phyloP scores from a whole-genome alignment of 2,888 invertebrate genomes.

The Aporophyla lueneburgensis region DNA sequence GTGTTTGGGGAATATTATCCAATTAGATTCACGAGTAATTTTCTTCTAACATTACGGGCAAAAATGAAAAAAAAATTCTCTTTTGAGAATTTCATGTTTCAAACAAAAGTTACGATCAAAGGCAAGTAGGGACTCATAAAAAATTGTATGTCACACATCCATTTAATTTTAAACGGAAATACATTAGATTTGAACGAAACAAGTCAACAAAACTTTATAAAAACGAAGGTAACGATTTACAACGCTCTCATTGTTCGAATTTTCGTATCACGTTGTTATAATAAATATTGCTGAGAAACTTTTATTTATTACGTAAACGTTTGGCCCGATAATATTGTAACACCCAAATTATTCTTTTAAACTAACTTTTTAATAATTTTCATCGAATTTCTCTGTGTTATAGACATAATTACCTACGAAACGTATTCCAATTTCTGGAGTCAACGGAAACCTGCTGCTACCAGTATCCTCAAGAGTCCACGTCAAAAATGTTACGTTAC shows the following conservation, averaged over 20 bases:
- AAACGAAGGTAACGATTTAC: not conserved
- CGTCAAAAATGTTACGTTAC: not conserved
- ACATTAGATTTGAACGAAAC: too few relatives aligned
- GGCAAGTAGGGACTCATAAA: too few relatives aligned
- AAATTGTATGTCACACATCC: too few relatives aligned
- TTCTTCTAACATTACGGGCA: too few relatives aligned
- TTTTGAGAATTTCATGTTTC: too few relatives aligned
- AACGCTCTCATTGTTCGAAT: constrained; percentile 9
- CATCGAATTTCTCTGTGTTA: not conserved
- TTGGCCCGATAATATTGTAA: not conserved
- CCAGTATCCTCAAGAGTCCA: not conserved
- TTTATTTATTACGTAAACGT: constrained; percentile 7
- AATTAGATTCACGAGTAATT: too few relatives aligned
- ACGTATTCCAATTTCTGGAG: not conserved
- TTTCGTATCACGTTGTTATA: constrained; percentile 24
- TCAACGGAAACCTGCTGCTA: not conserved
- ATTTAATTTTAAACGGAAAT: too few relatives aligned
- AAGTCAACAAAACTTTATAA: too few relatives aligned
- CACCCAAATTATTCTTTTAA: not conserved
- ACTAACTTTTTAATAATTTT: not conserved
- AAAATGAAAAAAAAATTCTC: too few relatives aligned
- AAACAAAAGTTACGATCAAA: too few relatives aligned
- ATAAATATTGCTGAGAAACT: constrained; percentile 25
- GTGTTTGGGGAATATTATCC: too few relatives aligned
- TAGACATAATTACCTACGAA: not conserved